phyloP scores from a whole-genome alignment of 1,140 invertebrate species.

The Aricia agestis region DNA sequence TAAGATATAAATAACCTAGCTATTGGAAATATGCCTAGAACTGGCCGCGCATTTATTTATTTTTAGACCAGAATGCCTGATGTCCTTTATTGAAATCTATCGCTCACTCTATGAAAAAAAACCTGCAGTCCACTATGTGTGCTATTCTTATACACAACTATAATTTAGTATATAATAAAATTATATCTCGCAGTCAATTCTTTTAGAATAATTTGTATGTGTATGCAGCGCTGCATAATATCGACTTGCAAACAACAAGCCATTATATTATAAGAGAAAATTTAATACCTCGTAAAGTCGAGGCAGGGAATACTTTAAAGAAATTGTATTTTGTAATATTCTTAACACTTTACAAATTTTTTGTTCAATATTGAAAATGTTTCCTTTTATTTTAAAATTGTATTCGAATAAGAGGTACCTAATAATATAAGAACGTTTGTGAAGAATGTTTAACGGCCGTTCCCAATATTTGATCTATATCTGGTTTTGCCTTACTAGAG shows the following conservation, averaged over 20 bases:
- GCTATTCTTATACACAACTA: not conserved
- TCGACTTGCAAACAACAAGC: not conserved
- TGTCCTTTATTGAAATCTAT: no score
- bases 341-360: not conserved
- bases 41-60: no score
- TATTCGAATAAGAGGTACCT: not conserved
- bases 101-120: no score
- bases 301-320: not conserved
- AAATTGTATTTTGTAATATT: not conserved
- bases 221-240: conserved; percentile 1
- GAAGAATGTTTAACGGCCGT: not conserved
- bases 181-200: not conserved
- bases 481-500: no score
- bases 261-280: not conserved
- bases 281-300: not conserved
- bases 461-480: no score
- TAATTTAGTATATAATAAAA: not conserved
- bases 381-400: not conserved
- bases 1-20: no score
- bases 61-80: no score
- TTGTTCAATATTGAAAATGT: no score
- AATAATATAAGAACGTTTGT: no score
- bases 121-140: no score
- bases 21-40: no score
- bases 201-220: not conserved